Conservation (phyloP, 2,797 vertebrate genomes). For the Enoplosus armatus region DNA sequence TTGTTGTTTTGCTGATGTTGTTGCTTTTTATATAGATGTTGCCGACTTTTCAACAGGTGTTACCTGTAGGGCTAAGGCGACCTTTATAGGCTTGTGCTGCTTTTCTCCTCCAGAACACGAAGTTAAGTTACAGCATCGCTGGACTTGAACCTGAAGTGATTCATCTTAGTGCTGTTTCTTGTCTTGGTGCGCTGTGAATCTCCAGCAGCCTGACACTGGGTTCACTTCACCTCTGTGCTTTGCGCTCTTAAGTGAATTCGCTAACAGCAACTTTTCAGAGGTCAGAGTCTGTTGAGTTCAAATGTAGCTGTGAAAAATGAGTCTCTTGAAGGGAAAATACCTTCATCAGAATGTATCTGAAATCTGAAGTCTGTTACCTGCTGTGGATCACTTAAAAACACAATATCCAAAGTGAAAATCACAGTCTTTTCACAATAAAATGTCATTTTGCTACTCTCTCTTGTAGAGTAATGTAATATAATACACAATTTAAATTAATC, state of each 20-base stretch:
- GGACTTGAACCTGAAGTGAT: constrained; percentile 19
- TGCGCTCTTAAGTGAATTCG: not conserved
- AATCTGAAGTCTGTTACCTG: not conserved
- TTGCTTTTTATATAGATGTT: constrained; percentile 14
- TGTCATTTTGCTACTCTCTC: too few relatives aligned
- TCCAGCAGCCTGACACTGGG: not conserved
- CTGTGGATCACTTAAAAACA: not conserved
- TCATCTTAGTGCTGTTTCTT: constrained; percentile 25
- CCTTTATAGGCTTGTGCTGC: constrained; percentile 22
- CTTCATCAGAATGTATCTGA: not conserved
- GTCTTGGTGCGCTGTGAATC: not conserved
- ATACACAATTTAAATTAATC: not conserved
- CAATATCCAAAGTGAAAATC: too few relatives aligned
- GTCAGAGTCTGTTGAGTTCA: constrained; percentile 8
- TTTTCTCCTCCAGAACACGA: not conserved
- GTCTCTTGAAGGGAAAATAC: not conserved
- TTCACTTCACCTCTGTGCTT: constrained; percentile 8
- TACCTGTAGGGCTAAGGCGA: constrained; percentile 4
- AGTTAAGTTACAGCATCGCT: constrained; percentile 3
- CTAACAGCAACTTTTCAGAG: not conserved
- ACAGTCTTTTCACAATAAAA: too few relatives aligned
- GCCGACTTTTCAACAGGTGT: constrained; percentile 58
- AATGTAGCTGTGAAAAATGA: not conserved
- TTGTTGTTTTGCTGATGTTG: constrained; percentile 50
- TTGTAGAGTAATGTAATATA: not conserved